Conservation (phyloP, 1,140 invertebrate species). For the Drosophila neocordata region DNA sequence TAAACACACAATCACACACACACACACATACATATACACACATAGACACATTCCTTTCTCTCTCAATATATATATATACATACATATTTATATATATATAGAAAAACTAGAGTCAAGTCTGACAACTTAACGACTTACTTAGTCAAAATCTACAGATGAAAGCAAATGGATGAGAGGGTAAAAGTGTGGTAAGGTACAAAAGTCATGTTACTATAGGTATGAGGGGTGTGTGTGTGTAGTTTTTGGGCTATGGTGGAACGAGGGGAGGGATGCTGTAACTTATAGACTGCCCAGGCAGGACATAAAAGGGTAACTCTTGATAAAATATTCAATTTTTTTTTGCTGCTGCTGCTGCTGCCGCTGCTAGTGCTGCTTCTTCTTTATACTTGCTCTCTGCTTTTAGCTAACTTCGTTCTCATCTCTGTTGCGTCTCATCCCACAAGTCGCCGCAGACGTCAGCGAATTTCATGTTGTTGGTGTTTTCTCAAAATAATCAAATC, state of each 20-base stretch:
- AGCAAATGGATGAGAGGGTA: neutral
- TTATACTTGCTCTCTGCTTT: slow-evolving; percentile 26
- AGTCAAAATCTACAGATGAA: slow-evolving; percentile 49
- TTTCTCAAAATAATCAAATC: slow-evolving; percentile 71
- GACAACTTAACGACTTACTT: slow-evolving; percentile 78
- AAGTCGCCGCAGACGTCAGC: slow-evolving; percentile 17
- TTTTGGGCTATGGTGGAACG: too few species aligned
- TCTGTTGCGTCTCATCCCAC: slow-evolving; percentile 46
- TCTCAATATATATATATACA: slow-evolving; percentile 1
- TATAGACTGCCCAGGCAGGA: slow-evolving; percentile 58
- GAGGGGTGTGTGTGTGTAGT: neutral
- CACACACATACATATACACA: slow-evolving; percentile 16
- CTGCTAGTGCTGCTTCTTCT: neutral
- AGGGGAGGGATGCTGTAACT: slow-evolving; percentile 19
- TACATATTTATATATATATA: neutral
- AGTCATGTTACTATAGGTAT: neutral
- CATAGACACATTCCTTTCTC: neutral
- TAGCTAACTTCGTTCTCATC: slow-evolving; percentile 18
- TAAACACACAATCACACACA: neutral
- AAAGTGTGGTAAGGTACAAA: slow-evolving; percentile 23
- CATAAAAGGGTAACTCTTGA: slow-evolving; percentile 52
- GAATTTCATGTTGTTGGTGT: slow-evolving; percentile 12
- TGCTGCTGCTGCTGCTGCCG: slow-evolving; percentile 9
- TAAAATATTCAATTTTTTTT: slow-evolving; percentile 43
- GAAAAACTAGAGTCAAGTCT: slow-evolving; percentile 57